phyloP scores from a whole-genome alignment of 2,113 vertebrate species.

The Abramis brama region DNA sequence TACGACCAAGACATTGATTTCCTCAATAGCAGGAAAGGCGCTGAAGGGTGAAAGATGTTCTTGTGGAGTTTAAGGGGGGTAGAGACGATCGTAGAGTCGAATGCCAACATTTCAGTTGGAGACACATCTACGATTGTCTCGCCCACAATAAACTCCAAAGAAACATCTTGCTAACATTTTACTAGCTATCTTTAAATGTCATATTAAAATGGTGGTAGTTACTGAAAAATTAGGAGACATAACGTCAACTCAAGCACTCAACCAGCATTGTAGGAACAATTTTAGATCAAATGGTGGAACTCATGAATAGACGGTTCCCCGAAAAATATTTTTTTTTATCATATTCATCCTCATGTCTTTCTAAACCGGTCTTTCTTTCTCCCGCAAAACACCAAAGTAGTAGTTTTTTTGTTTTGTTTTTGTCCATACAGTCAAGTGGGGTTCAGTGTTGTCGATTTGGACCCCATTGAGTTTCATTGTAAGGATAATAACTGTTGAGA shows the following conservation, averaged over 20 bases:
- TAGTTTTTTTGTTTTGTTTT: not conserved
- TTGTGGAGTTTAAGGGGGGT: slow-evolving; percentile 42
- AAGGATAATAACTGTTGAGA: not conserved
- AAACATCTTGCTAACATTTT: not conserved
- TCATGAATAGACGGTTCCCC: too few relatives aligned
- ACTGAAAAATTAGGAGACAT: not conserved
- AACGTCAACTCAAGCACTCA: not conserved
- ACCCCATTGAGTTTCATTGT: not conserved
- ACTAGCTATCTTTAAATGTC: not conserved
- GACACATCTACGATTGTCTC: not conserved
- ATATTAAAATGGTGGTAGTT: not conserved
- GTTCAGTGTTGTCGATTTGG: not conserved
- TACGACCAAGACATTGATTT: slow-evolving; percentile 77
- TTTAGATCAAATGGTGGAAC: not conserved
- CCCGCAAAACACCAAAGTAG: not conserved
- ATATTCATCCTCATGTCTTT: not conserved
- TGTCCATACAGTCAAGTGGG: not conserved
- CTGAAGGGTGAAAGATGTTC: slow-evolving; percentile 60
- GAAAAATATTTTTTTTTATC: not conserved
- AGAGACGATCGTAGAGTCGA: not conserved
- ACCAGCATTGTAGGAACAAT: not conserved
- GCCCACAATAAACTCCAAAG: not conserved
- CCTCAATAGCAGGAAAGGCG: slow-evolving; percentile 36
- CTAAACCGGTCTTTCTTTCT: not conserved
- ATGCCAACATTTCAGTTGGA: not conserved